phyloP scores from a whole-genome alignment of 2,113 vertebrate genomes.

The Chitala chitala region DNA sequence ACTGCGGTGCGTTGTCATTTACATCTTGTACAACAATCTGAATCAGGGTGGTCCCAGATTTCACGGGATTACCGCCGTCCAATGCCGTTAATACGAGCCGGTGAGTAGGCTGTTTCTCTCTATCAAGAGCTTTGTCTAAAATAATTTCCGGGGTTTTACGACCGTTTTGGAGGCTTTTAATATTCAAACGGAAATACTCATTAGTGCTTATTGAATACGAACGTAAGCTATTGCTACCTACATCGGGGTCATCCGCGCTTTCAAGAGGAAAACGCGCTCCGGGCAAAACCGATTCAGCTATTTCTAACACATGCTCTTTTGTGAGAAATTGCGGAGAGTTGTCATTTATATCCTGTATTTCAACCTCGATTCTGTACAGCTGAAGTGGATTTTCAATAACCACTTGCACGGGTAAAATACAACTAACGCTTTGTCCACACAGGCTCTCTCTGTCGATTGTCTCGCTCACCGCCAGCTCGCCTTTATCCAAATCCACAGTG shows the following conservation, averaged over 20 bases:
- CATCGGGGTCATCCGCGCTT: conserved; percentile 58
- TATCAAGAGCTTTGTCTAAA: conserved; percentile 54
- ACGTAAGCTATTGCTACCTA: conserved; percentile 56
- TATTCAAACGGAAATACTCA: conserved; percentile 51
- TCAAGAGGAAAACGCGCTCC: conserved; percentile 64
- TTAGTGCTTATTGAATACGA: conserved; percentile 57
- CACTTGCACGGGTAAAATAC: conserved; percentile 61
- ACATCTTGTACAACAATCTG: conserved; percentile 55
- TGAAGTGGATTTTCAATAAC: conserved; percentile 64
- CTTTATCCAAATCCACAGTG: no score
- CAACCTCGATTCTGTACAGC: conserved; percentile 65
- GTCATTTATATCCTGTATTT: conserved; percentile 74
- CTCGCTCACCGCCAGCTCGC: no score
- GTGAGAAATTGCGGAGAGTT: conserved; percentile 68
- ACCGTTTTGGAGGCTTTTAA: conserved; percentile 48
- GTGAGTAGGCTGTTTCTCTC: conserved; percentile 58
- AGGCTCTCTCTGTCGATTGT: no score
- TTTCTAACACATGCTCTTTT: conserved; percentile 63
- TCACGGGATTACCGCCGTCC: conserved; percentile 53
- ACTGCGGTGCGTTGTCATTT: conserved; percentile 80
- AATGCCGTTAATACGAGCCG: conserved; percentile 54
- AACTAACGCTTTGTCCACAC: conserved; percentile 56
- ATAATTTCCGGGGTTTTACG: conserved; percentile 55
- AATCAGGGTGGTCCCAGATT: conserved; percentile 48
- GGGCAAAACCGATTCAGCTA: conserved; percentile 60